Percentiles rank a stretch among this genome's conserved stretches.
phyloP scores from a whole-genome alignment of 2,888 invertebrate species.

The Andrena trimmerana region DNA sequence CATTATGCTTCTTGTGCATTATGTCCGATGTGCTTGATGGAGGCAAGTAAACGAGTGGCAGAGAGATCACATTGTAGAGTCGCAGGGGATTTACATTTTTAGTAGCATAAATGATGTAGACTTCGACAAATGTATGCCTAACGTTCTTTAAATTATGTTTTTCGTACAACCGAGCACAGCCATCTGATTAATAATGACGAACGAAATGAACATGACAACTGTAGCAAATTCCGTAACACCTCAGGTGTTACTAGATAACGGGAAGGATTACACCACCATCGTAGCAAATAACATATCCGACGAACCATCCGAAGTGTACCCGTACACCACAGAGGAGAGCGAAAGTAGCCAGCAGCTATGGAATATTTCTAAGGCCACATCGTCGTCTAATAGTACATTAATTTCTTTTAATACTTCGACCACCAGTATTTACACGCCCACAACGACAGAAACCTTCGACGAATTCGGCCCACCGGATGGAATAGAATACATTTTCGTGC shows the following conservation, averaged over 20 bases:
- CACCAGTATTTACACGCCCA: constrained; percentile 68
- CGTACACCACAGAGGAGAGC: constrained; percentile 61
- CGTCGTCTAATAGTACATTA: constrained; percentile 56
- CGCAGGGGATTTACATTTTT: constrained; percentile 6
- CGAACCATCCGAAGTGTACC: constrained; percentile 63
- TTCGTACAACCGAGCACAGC: constrained; percentile 2
- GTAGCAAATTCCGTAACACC: constrained; percentile 48
- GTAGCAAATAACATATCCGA: constrained; percentile 63
- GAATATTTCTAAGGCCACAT: constrained; percentile 61
- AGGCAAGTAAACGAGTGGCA: constrained; percentile 13
- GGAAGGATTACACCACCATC: constrained; percentile 46
- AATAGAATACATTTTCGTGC: constrained; percentile 83
- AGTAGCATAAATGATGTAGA: constrained; percentile 15
- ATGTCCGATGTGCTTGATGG: constrained; percentile 24
- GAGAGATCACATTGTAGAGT: not conserved
- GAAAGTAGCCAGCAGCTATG: constrained; percentile 56
- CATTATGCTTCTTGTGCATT: constrained; percentile 21
- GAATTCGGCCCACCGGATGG: constrained; percentile 83
- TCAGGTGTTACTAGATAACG: constrained; percentile 41
- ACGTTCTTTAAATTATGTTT: constrained; percentile 22
- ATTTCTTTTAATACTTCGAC: constrained; percentile 65
- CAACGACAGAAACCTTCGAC: constrained; percentile 79
- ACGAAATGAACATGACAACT: constrained; percentile 50
- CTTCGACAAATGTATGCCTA: not conserved
- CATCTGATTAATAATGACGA: constrained; percentile 34